Evolutionary conservation across 1,140 invertebrate species (phyloP).

Genomic region (Megathymus violae): DNA sequence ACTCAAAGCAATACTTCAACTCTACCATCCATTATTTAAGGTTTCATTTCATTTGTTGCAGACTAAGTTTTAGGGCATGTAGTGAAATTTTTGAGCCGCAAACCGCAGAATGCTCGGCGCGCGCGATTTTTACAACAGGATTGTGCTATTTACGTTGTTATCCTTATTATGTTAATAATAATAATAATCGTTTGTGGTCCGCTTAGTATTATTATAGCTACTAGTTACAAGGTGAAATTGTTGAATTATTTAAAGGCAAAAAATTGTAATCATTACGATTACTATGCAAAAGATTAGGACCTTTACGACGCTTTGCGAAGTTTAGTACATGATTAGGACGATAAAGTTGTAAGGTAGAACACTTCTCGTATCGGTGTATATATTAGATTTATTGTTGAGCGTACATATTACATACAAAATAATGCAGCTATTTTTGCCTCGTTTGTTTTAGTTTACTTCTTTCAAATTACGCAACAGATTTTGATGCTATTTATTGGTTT

Average conservation of each 20-base stretch:
- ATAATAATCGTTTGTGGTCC: constrained; percentile 13
- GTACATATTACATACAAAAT: too few species aligned
- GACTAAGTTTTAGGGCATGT: constrained; percentile 21
- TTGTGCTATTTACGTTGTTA: constrained; percentile 17
- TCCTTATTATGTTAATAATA: constrained; percentile 19
- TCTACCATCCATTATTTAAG: constrained; percentile 1
- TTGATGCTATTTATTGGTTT: too few species aligned
- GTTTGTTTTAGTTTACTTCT: too few species aligned
- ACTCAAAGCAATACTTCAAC: constrained; percentile 11
- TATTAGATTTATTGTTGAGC: too few species aligned
- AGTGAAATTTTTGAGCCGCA: constrained; percentile 53
- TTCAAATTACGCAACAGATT: too few species aligned
- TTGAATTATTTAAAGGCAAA: neutral
- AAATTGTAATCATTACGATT: neutral
- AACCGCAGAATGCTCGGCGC: constrained; percentile 62
- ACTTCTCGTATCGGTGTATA: too few species aligned
- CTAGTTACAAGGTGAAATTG: neutral
- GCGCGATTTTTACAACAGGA: constrained; percentile 39
- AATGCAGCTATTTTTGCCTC: too few species aligned
- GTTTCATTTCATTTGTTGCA: constrained; percentile 15
- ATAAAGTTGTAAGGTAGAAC: too few species aligned
- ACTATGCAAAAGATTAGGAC: neutral
- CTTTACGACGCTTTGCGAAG: too few species aligned
- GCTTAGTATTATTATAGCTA: neutral
- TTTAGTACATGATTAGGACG: too few species aligned